phyloP scores from a whole-genome alignment of 2,113 vertebrate species.

The Oreotrochilus melanogaster region DNA sequence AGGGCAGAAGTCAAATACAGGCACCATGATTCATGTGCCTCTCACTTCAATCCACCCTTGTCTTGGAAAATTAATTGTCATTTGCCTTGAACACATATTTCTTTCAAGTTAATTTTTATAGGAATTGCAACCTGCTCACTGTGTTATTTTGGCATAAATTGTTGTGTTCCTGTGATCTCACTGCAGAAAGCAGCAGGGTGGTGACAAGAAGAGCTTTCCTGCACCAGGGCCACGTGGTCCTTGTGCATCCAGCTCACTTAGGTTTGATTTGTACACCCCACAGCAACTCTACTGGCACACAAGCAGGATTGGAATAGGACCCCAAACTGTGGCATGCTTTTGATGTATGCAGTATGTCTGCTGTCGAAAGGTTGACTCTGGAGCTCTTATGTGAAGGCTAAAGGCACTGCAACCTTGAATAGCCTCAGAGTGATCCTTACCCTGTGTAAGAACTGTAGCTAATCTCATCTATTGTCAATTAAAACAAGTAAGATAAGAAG shows the following conservation, averaged over 20 bases:
- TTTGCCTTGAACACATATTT: conserved; percentile 19
- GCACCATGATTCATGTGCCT: conserved; percentile 17
- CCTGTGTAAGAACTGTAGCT: not conserved
- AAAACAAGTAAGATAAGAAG: not conserved
- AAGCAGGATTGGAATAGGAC: not conserved
- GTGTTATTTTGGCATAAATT: not conserved
- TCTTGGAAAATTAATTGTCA: conserved; percentile 8
- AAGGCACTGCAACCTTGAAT: not conserved
- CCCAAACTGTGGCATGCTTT: not conserved
- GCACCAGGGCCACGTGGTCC: rapidly evolving
- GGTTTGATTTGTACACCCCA: not conserved
- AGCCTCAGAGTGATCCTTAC: not conserved
- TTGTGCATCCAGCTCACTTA: not conserved
- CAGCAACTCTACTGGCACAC: not conserved
- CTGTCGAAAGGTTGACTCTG: not conserved
- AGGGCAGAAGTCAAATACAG: conserved; percentile 31
- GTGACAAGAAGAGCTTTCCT: not conserved
- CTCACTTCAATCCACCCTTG: not conserved
- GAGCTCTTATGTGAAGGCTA: not conserved
- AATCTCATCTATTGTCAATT: not conserved
- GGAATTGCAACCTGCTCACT: not conserved
- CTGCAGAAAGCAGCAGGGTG: not conserved
- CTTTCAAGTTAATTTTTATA: not conserved
- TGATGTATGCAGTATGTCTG: not conserved
- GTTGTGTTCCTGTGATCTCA: not conserved